Conservation (phyloP, 2,113 vertebrate species). For the Capreolus pygargus region DNA sequence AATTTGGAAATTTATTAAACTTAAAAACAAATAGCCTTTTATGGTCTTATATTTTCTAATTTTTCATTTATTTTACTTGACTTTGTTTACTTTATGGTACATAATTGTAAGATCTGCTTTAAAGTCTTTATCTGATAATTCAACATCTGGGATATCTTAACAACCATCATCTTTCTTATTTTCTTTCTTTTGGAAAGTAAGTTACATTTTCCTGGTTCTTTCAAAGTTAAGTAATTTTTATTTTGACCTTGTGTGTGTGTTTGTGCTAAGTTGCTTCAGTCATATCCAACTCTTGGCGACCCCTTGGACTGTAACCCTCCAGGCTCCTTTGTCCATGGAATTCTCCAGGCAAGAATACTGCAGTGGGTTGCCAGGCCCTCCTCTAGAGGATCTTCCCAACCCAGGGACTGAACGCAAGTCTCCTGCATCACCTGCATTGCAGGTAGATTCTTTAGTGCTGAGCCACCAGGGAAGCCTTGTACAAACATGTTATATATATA, state of each 20-base stretch:
- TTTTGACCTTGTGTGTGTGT: neutral
- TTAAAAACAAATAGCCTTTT: slow-evolving; percentile 10
- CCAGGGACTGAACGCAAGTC: neutral
- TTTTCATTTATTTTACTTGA: neutral
- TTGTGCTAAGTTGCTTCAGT: neutral
- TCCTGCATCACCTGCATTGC: neutral
- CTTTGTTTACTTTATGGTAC: neutral
- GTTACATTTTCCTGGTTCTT: neutral
- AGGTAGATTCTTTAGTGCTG: neutral
- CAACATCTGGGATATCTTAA: neutral
- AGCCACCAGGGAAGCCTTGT: neutral
- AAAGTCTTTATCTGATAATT: neutral
- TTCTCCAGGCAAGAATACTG: neutral
- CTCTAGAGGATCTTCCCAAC: neutral
- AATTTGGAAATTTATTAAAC: neutral
- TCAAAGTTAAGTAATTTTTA: neutral
- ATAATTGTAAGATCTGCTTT: neutral
- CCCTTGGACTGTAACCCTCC: neutral
- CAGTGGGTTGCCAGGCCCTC: neutral
- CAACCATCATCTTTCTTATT: neutral
- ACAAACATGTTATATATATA: neutral
- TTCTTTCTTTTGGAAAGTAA: neutral
- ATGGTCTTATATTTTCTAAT: neutral
- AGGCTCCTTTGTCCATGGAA: neutral
- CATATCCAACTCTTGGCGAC: neutral